phyloP scores from a whole-genome alignment of 2,797 vertebrate species.

The Urosaurus nigricauda region DNA sequence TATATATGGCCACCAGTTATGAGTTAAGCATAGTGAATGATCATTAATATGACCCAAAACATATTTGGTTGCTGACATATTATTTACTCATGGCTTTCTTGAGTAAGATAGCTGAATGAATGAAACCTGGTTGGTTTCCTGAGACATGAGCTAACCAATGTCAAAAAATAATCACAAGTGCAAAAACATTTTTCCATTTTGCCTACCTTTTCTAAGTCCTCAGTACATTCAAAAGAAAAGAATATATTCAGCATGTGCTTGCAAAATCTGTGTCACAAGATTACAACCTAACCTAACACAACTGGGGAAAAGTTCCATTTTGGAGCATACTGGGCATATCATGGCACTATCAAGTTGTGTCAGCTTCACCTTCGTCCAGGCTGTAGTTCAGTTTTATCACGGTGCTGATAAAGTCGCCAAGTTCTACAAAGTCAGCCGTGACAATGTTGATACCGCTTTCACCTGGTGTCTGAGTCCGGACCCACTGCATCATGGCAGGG shows the following conservation, averaged over 20 bases:
- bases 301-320: conserved; percentile 54
- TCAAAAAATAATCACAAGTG: conserved; percentile 69
- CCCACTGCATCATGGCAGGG: conserved; percentile 98
- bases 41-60: conserved; percentile 61
- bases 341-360: conserved; percentile 87
- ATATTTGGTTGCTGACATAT: conserved; percentile 66
- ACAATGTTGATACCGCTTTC: conserved; percentile 97
- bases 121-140: conserved; percentile 68
- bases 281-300: conserved; percentile 79
- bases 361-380: conserved; percentile 90
- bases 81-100: conserved; percentile 71
- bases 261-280: conserved; percentile 79
- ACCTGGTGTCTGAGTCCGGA: conserved; percentile 92
- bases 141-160: conserved; percentile 70
- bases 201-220: conserved; percentile 71
- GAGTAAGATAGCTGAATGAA: conserved; percentile 70
- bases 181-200: conserved; percentile 60
- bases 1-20: conserved; percentile 45
- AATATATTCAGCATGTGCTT: conserved; percentile 69
- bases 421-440: conserved; percentile 98
- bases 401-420: conserved; percentile 96
- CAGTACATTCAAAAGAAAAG: conserved; percentile 66
- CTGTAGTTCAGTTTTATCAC: conserved; percentile 98
- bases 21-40: conserved; percentile 52
- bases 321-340: conserved; percentile 41